These are phyloP conservation scores for Bellardia bayeri DNA, from an alignment of 2,888 invertebrate genomes.

Conservation along the genomic window DNA sequence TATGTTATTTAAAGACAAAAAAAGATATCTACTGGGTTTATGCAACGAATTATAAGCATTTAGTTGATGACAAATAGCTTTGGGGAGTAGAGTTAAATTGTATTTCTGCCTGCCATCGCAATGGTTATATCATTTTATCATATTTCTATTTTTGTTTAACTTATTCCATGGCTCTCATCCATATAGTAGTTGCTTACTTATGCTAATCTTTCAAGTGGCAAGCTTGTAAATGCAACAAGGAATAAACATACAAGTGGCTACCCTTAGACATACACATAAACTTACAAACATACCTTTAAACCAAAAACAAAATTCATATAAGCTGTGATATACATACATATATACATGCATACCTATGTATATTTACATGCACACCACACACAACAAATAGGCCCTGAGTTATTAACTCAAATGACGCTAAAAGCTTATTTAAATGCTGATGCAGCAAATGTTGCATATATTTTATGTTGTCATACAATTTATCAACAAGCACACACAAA, in stretches of 20 bases:
- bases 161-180: conserved; percentile 65
- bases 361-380: background rate
- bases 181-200: conserved; percentile 74
- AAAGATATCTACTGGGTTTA: conserved; percentile 27
- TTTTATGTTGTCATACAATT: conserved; percentile 43
- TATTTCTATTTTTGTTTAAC: conserved; percentile 15
- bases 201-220: conserved; percentile 82
- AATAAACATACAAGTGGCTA: conserved; percentile 66
- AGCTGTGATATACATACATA: background rate
- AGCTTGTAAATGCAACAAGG: conserved; percentile 52
- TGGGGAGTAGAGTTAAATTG: conserved; percentile 28
- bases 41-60: conserved; percentile 40
- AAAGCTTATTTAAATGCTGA: conserved; percentile 74
- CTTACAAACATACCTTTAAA: conserved; percentile 22
- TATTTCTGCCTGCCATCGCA: background rate
- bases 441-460: conserved; percentile 73
- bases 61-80: conserved; percentile 45
- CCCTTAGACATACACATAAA: conserved; percentile 63
- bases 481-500: conserved; percentile 32
- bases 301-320: conserved; percentile 28
- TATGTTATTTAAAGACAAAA: too few relatives aligned
- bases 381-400: conserved; percentile 69
- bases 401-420: conserved; percentile 79
- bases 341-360: conserved; percentile 12
- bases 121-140: conserved; percentile 36